Conservation (phyloP, 2,113 vertebrate species). For the Sorex fumeus region DNA sequence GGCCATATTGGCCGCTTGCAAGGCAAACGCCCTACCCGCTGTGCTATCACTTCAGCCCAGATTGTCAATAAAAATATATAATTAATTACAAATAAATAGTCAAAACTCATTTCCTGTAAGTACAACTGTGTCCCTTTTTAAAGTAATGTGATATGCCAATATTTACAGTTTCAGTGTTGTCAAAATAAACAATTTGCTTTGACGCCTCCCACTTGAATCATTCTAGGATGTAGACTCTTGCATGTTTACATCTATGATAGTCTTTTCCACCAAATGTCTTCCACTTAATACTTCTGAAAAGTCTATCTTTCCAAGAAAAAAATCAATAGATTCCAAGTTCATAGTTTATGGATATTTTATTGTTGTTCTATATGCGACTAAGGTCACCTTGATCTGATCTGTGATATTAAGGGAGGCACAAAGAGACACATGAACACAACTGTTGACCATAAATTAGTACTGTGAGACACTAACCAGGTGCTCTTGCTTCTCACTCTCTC, state of each 20-base stretch:
- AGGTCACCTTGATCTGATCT: not conserved
- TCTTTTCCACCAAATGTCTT: conserved; percentile 23
- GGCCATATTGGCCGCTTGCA: too few species aligned
- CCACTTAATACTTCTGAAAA: not conserved
- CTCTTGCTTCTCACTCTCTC: not conserved
- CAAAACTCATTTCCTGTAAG: not conserved
- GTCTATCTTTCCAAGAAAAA: not conserved
- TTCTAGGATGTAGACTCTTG: not conserved
- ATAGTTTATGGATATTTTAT: not conserved
- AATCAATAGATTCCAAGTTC: not conserved
- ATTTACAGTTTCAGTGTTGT: not conserved
- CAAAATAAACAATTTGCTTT: not conserved
- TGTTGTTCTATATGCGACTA: not conserved
- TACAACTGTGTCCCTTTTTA: not conserved
- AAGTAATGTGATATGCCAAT: not conserved
- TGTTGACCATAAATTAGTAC: not conserved
- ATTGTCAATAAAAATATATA: not conserved
- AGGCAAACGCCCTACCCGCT: too few species aligned
- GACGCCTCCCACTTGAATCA: not conserved
- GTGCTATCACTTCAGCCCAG: too few species aligned
- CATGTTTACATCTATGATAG: not conserved
- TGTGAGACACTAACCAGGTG: not conserved
- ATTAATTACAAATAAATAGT: not conserved
- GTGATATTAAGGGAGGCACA: accelerated
- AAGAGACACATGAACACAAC: accelerated